phyloP scores from a whole-genome alignment of 2,113 vertebrate genomes.

The Piliocolobus tephrosceles region DNA sequence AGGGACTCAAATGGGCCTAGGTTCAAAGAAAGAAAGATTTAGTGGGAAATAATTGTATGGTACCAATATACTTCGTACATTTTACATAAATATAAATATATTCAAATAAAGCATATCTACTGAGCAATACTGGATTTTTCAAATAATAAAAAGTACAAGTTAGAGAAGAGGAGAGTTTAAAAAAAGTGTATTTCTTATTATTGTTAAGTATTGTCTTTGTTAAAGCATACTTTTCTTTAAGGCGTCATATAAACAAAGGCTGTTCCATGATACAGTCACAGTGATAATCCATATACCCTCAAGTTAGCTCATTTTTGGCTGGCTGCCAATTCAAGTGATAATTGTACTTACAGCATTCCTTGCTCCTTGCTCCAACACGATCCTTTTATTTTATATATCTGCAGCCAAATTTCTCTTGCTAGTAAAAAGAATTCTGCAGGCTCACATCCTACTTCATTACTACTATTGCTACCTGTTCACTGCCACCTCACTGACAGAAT shows the following conservation, averaged over 20 bases:
- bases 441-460: background rate
- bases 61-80: background rate
- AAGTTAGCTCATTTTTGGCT: background rate
- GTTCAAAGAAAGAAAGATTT: background rate
- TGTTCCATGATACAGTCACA: background rate
- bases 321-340: background rate
- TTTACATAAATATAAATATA: conserved; percentile 27
- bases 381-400: background rate
- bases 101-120: background rate
- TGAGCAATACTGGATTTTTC: background rate
- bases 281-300: background rate
- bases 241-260: background rate
- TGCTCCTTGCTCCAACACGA: background rate
- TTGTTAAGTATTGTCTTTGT: background rate
- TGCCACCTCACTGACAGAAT: background rate
- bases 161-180: background rate
- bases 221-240: background rate
- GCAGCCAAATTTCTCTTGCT: background rate
- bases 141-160: background rate
- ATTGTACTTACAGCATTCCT: background rate
- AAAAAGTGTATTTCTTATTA: background rate
- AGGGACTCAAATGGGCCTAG: background rate
- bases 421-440: background rate
- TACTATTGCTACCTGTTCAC: background rate
- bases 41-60: background rate